Evolutionary conservation across 2,888 invertebrate genomes (phyloP), one percentile per base, ranked within the genome.

Genomic region (Ypsolopha scabrella): DNA sequence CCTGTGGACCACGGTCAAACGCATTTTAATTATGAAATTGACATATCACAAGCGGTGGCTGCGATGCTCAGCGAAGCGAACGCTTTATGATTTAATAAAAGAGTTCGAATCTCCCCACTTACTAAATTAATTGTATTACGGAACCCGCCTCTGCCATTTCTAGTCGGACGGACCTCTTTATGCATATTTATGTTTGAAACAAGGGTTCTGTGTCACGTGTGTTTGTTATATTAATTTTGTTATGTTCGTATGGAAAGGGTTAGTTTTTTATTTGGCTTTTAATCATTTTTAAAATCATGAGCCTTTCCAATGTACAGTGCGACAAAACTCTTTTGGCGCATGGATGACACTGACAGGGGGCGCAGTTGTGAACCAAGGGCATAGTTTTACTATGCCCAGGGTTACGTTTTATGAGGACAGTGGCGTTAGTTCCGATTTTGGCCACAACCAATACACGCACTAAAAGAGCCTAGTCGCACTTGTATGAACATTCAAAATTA

Each of bases 21-120:
- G 83, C 75, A 80, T 81, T 85, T 81, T 81, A 86, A 85, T 85
- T 85, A 85, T 79, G 75, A 78, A 83, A 83, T 85, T 86, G 86
- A 85, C 85, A 86, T 83, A 80, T 83, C 80, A 72, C 70, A 68
- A 69, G 24, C 53, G 47, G 50, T 53, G 54, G 55, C 57, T 60
- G 54, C 54, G 55, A 62, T 55, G 66, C 63, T 68, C 72, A 66
- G 58, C 63, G 65, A 68, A 58, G 66, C 70, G 68, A 58, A 60
- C 61, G 69, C 73, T 79, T 80, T 76, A 75, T 80, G 74, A 83
- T 86, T 86, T 82, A 85, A 86, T 86, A 83, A 82, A 85, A 83
- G 81, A 76, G 81, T 80, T 71, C 67, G 69, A 64, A 50, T 44
- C 47, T 48, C 52, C 51, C 54, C 41, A 74, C 72, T 78, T 76